Conservation (phyloP, 2,797 vertebrate genomes). For the Cyprinodon diabolis region DNA sequence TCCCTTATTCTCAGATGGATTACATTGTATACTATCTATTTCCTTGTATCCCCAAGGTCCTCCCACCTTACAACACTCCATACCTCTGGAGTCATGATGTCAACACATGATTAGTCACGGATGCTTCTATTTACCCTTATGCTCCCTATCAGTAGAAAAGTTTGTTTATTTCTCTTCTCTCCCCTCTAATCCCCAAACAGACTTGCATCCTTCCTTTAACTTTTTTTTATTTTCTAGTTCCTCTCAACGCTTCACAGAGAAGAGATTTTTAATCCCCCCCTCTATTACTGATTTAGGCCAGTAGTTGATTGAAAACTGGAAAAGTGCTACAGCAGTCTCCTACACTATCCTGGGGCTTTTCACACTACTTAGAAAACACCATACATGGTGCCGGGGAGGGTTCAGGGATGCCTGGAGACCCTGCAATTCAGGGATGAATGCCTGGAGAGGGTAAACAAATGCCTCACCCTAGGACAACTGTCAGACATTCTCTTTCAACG, state of each 20-base stretch:
- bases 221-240: conserved; percentile 55
- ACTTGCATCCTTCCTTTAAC: conserved; percentile 56
- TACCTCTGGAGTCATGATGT: conserved; percentile 35
- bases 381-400: conserved; percentile 47
- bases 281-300: conserved; percentile 72
- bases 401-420: conserved; percentile 50
- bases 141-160: conserved; percentile 12
- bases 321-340: conserved; percentile 52
- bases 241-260: conserved; percentile 47
- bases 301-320: conserved; percentile 72
- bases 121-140: conserved; percentile 19
- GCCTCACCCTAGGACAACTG: conserved; percentile 54
- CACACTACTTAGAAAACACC: conserved; percentile 49
- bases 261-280: conserved; percentile 65
- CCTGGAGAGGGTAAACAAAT: conserved; percentile 58
- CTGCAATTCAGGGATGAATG: conserved; percentile 67
- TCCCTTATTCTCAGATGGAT: conserved; percentile 59
- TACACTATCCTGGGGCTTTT: conserved; percentile 60
- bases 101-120: conserved; percentile 44
- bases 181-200: conserved; percentile 56
- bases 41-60: conserved; percentile 16
- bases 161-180: conserved; percentile 33
- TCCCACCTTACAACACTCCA: conserved; percentile 27
- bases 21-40: conserved; percentile 35
- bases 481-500: conserved; percentile 49